phyloP scores from a whole-genome alignment of 2,113 vertebrate genomes.

The Vicugna pacos region DNA sequence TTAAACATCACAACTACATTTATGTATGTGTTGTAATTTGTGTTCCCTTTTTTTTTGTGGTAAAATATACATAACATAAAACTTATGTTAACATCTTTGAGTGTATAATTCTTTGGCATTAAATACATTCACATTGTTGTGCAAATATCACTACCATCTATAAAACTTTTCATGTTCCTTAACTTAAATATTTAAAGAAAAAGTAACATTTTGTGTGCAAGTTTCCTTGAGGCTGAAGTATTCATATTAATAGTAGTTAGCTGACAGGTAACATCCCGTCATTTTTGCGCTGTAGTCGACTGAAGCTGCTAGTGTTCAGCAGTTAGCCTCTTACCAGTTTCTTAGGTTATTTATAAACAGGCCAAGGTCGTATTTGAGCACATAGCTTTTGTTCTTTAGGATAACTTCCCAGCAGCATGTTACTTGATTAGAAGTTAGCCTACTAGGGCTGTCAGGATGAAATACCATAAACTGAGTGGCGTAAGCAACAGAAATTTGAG shows the following conservation, averaged over 20 bases:
- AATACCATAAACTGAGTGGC: no score
- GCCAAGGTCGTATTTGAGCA: background rate
- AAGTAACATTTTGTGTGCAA: background rate
- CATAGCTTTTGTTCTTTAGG: background rate
- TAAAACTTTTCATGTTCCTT: background rate
- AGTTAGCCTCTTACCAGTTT: background rate
- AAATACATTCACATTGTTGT: background rate
- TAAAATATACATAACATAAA: background rate
- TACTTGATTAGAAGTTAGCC: background rate
- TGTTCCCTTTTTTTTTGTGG: background rate
- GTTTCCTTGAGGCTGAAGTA: background rate
- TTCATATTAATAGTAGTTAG: background rate
- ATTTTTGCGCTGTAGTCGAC: background rate
- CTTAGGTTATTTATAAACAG: background rate
- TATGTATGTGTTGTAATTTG: background rate
- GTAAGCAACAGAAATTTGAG: background rate
- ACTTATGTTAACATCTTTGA: background rate
- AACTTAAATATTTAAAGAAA: background rate
- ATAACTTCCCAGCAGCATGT: background rate
- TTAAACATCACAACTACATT: background rate
- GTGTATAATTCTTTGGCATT: background rate
- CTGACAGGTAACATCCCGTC: background rate
- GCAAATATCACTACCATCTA: background rate
- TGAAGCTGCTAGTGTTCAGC: background rate
- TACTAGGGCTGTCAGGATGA: background rate